Base-by-base conservation (phyloP, 2,888 invertebrate genomes). In the Xestia c-nigrum region DNA sequence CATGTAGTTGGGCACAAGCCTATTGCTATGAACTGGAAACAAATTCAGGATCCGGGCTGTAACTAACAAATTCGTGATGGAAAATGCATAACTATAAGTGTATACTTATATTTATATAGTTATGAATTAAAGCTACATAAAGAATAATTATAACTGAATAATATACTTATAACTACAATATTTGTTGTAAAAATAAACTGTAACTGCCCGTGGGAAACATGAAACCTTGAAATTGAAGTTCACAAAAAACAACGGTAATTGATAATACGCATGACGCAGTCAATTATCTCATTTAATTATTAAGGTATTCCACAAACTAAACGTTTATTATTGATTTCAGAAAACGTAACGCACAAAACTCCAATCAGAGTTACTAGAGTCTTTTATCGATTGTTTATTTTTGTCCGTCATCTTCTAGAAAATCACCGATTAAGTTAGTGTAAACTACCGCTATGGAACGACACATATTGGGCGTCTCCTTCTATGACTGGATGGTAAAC, bases 181-280 rank as follows among this genome's bases (percentile, higher is more conserved):
- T 43, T 14, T 47, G 16, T n/a, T 9, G 43, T 64, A 31, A 50
- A 46, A 46, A 78, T 24, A 77, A 72, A 55, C 43, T 43, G n/a
- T 64, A 43, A n/a, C 14, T 65, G 50, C 21, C 38, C 84, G 67
- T 80, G 80, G 55, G 80, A 83, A 76, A 76, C 5, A 64, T 43
- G 14, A 61, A 71, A 59, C 83, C 80, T 83, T 80, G 80, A 63
- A 70, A 61, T 47, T 47, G 21, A 19, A 38, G 21, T 5, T 61
- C 5, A 61, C 67, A 73, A 74, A 76, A 83, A 84, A 61, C 52
- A 68, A 70, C 43, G 55, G 66, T 61, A 61, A 78, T 78, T 65
- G 43, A 65, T 76, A 78, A 63, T 52, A 63, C 7, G 43, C 80
- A 50, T 50, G 38, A 50, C 50, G 61, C 21, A 16, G 31, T 43